Evolutionary conservation across 2,797 vertebrate species (phyloP).

Genomic region (Phrynocephalus guinanensis): DNA sequence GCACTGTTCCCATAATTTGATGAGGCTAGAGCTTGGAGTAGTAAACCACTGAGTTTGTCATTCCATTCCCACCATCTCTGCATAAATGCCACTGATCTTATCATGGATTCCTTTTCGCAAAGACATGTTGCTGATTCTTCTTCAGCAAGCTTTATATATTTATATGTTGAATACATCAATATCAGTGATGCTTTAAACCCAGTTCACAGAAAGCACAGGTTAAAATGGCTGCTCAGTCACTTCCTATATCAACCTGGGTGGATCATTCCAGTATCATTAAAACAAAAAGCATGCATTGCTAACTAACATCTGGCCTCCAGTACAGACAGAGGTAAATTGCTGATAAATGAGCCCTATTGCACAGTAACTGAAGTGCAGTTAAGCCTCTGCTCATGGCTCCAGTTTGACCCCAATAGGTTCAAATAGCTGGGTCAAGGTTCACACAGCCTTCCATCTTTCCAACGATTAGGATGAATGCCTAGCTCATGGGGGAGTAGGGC

Average conservation of each 20-base stretch:
- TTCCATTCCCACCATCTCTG: neutral
- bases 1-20: neutral
- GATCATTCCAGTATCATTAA: neutral
- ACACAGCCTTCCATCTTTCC: too few relatives aligned
- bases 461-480: too few relatives aligned
- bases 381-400: too few relatives aligned
- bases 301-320: neutral
- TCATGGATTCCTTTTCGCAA: neutral
- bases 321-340: too few relatives aligned
- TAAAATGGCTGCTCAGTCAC: neutral
- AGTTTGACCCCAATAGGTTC: too few relatives aligned
- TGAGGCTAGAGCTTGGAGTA: neutral
- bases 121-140: neutral
- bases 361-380: too few relatives aligned
- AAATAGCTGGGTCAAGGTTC: too few relatives aligned
- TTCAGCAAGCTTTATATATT: neutral
- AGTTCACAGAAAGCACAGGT: neutral
- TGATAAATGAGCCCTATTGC: neutral
- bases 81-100: neutral
- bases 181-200: neutral
- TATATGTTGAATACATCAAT: neutral
- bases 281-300: neutral
- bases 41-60: neutral
- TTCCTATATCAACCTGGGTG: neutral
- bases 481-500: too few relatives aligned